Evolutionary conservation across 2,888 invertebrate genomes (phyloP).

Genomic region (Cosmorhoe ocellata): DNA sequence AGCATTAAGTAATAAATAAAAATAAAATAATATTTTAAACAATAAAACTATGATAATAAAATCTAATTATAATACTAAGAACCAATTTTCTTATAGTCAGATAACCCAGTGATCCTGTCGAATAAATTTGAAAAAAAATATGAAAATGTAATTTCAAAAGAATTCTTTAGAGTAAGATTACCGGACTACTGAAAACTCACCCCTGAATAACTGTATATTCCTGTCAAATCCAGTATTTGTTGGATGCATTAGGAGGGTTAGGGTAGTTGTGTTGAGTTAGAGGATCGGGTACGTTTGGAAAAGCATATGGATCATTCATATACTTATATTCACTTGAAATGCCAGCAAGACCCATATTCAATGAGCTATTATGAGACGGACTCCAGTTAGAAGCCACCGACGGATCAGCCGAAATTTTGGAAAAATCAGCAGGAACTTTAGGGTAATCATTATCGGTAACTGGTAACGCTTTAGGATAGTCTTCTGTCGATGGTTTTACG

Average conservation of each 20-base stretch:
- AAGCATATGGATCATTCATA: slow-evolving; percentile 77
- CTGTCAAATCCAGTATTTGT: slow-evolving; percentile 80
- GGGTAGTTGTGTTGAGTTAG: slow-evolving; percentile 74
- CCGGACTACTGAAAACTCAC: too few species aligned
- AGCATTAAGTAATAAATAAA: slow-evolving; percentile 44
- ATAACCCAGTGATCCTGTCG: too few species aligned
- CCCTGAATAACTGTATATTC: slow-evolving; percentile 17
- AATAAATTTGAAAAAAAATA: too few species aligned
- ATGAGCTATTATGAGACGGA: slow-evolving; percentile 67
- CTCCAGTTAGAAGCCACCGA: slow-evolving; percentile 79
- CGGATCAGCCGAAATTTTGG: slow-evolving; percentile 77
- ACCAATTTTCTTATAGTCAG: too few species aligned
- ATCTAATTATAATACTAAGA: slow-evolving; percentile 31
- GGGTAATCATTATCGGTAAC: slow-evolving; percentile 78
- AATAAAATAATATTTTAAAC: slow-evolving; percentile 53
- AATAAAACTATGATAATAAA: slow-evolving; percentile 29
- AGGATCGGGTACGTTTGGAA: slow-evolving; percentile 72
- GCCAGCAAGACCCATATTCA: slow-evolving; percentile 76
- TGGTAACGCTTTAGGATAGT: slow-evolving; percentile 70
- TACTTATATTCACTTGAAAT: slow-evolving; percentile 77
- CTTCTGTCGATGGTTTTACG: slow-evolving; percentile 62
- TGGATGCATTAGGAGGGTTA: slow-evolving; percentile 67
- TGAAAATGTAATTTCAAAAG: too few species aligned
- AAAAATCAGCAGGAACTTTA: slow-evolving; percentile 79
- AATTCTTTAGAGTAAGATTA: too few species aligned